Percentiles rank a stretch among this genome's conserved stretches.
These are phyloP conservation scores for Brachirus orientalis DNA, from an alignment of 2,113 vertebrate genomes.

Conservation along the genomic window DNA sequence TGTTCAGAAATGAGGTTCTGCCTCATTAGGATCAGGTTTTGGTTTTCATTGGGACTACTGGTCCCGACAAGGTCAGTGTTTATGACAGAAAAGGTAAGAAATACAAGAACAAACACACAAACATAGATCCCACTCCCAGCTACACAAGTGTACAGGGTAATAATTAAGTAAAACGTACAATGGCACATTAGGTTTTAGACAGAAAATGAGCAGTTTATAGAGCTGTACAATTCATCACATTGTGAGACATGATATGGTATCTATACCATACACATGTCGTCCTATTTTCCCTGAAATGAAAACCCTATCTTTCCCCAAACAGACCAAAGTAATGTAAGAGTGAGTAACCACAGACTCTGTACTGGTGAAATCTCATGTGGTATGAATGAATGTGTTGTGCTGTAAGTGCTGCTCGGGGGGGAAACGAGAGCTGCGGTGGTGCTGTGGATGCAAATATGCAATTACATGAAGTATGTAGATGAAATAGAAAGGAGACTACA, in stretches of 20 bases:
- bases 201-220: conserved; percentile 7
- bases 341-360: conserved; percentile 41
- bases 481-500: conserved; percentile 58
- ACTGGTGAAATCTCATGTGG: conserved; percentile 47
- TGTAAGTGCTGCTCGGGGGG: conserved; percentile 60
- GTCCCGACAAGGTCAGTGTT: too few species aligned
- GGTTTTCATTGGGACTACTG: too few species aligned
- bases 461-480: conserved; percentile 68
- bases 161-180: neutral
- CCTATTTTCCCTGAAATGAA: conserved; percentile 17
- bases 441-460: conserved; percentile 64
- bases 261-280: conserved; percentile 10
- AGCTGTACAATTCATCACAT: conserved; percentile 5
- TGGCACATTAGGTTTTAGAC: neutral
- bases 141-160: neutral
- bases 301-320: conserved; percentile 46
- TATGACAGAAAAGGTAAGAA: too few species aligned
- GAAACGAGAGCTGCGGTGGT: conserved; percentile 45
- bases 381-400: conserved; percentile 54
- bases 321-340: conserved; percentile 27
- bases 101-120: neutral
- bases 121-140: neutral
- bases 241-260: neutral
- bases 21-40: too few species aligned
- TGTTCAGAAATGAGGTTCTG: too few species aligned